phyloP scores from a whole-genome alignment of 2,888 invertebrate genomes.

The Morpho achilles region DNA sequence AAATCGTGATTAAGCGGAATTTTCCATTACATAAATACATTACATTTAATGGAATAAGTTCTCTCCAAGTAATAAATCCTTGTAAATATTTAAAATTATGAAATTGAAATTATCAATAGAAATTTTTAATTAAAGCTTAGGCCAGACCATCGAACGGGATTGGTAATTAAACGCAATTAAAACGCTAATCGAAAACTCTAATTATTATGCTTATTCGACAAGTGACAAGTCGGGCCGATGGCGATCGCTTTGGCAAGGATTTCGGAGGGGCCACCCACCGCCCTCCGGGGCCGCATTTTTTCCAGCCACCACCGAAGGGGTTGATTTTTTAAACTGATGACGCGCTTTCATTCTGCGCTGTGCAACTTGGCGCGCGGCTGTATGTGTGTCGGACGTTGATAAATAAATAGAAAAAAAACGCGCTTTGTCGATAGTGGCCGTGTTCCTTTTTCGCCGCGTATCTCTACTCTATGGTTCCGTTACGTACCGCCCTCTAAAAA shows the following conservation, averaged over 20 bases:
- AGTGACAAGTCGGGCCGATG: conserved; percentile 74
- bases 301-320: conserved; percentile 74
- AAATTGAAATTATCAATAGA: conserved; percentile 6
- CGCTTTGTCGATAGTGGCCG: conserved; percentile 72
- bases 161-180: conserved; percentile 39
- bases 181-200: conserved; percentile 70
- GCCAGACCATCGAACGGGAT: conserved; percentile 14
- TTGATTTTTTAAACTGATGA: conserved; percentile 81
- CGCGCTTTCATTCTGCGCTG: conserved; percentile 80
- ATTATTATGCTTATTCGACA: conserved; percentile 77
- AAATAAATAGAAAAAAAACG: conserved; percentile 67
- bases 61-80: not conserved
- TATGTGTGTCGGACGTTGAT: conserved; percentile 69
- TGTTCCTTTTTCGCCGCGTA: conserved; percentile 64
- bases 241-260: conserved; percentile 77
- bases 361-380: conserved; percentile 78
- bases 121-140: conserved; percentile 19
- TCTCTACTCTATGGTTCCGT: conserved; percentile 54
- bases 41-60: not conserved
- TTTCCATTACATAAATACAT: not conserved
- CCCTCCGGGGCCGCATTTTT: conserved; percentile 67
- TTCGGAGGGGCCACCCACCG: conserved; percentile 69
- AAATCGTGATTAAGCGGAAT: too few relatives aligned
- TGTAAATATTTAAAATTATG: conserved; percentile 2
- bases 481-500: conserved; percentile 40